Conservation (phyloP, 2,797 vertebrate species). For the Gorsachius magnificus region DNA sequence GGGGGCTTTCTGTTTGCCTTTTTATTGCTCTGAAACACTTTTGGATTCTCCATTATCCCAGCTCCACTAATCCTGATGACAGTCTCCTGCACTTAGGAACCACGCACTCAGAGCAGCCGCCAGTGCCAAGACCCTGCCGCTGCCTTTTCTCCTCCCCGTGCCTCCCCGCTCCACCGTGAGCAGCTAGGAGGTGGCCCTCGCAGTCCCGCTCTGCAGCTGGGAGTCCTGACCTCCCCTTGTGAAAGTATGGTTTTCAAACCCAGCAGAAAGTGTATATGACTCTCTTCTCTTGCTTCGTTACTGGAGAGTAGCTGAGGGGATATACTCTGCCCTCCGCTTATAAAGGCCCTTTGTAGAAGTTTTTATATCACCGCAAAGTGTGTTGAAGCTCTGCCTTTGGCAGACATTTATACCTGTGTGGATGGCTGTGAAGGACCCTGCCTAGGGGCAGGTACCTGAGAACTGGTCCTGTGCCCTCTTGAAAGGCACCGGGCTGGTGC, state of each 20-base stretch:
- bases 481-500: background rate
- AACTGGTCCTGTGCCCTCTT: background rate
- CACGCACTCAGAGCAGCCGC: background rate
- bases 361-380: background rate
- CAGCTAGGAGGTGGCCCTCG: rapidly evolving
- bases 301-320: background rate
- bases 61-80: background rate
- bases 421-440: background rate
- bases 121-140: background rate
- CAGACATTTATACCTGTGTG: background rate
- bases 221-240: background rate
- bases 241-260: background rate
- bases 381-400: background rate
- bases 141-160: background rate
- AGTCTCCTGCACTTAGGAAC: background rate
- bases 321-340: background rate
- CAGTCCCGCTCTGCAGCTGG: background rate
- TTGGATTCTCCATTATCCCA: background rate
- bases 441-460: background rate
- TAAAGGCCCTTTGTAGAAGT: background rate
- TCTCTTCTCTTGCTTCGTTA: background rate
- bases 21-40: background rate
- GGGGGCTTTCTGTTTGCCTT: background rate
- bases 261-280: background rate
- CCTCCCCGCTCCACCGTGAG: rapidly evolving